phyloP scores from a whole-genome alignment of 2,113 vertebrate species.

The Colossoma macropomum region DNA sequence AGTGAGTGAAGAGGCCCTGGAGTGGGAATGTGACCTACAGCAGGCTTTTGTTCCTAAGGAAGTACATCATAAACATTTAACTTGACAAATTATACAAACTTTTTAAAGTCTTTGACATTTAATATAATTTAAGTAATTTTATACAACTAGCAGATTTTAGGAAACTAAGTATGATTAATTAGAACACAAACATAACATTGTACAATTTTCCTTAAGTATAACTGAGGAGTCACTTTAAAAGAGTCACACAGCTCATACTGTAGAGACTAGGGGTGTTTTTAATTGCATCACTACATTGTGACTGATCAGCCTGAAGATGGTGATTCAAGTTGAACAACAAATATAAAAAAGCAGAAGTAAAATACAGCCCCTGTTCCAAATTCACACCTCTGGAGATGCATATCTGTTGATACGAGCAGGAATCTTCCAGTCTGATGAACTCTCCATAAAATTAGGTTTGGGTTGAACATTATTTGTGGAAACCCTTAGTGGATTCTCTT shows the following conservation, averaged over 20 bases:
- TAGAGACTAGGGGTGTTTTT: too few relatives aligned
- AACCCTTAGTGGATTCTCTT: constrained; percentile 51
- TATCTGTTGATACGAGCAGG: constrained; percentile 59
- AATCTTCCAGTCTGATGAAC: constrained; percentile 71
- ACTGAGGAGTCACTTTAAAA: too few relatives aligned
- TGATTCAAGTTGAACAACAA: too few relatives aligned
- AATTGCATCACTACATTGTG: too few relatives aligned
- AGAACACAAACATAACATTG: neutral
- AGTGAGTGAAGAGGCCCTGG: constrained; percentile 63
- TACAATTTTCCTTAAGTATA: too few relatives aligned
- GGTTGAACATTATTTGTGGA: constrained; percentile 56
- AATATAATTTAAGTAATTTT: too few relatives aligned
- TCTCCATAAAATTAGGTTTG: constrained; percentile 60
- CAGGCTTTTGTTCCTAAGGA: constrained; percentile 72
- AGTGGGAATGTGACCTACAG: constrained; percentile 69
- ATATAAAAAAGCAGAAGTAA: neutral
- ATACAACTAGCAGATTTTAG: too few relatives aligned
- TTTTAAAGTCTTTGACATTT: too few relatives aligned
- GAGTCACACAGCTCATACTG: too few relatives aligned
- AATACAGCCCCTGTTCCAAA: neutral
- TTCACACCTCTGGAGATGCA: constrained; percentile 73
- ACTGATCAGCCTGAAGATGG: too few relatives aligned
- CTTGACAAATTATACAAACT: neutral
- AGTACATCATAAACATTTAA: neutral
- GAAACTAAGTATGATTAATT: neutral